A percentile compares a stretch with the other conserved stretches of the same genome.
These are phyloP conservation scores for Euplagia quadripunctaria DNA, from an alignment of 2,888 invertebrate genomes.

Conservation along the genomic window DNA sequence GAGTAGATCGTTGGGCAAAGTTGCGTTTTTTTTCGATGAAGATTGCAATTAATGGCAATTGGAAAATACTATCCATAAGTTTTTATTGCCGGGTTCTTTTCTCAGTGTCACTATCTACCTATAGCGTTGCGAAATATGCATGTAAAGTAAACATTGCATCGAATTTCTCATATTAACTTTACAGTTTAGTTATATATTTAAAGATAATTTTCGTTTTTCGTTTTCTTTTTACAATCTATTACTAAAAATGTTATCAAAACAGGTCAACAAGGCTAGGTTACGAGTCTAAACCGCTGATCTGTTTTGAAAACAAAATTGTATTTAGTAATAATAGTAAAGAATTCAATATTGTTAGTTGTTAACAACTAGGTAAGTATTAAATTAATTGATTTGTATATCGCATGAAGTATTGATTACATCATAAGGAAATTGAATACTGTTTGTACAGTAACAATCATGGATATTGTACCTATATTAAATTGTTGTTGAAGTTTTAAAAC, in stretches of 20 bases:
- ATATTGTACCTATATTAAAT: constrained; percentile 6
- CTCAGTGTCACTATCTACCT: too few species aligned
- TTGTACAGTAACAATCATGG: constrained; percentile 10
- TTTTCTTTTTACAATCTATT: neutral
- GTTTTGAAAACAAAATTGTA: neutral
- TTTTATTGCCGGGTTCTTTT: neutral
- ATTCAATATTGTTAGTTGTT: constrained; percentile 25
- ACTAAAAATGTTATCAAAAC: constrained; percentile 28
- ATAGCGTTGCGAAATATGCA: neutral
- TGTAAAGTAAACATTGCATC: neutral
- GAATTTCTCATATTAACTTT: too few species aligned
- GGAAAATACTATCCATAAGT: too few species aligned
- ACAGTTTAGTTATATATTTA: neutral
- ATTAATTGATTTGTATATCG: constrained; percentile 17
- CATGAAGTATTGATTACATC: constrained; percentile 16
- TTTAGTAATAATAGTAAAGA: constrained; percentile 28
- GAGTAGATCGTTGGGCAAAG: too few species aligned
- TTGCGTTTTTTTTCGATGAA: too few species aligned
- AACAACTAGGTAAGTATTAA: constrained; percentile 3
- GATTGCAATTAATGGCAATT: too few species aligned
- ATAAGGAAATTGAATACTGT: constrained; percentile 17
- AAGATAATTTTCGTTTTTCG: neutral
- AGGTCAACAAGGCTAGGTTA: constrained; percentile 25
- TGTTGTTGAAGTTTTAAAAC: neutral
- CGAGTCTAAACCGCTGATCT: too few species aligned